These are phyloP conservation scores for Galeruca laticollis DNA, from an alignment of 2,888 invertebrate species.

Conservation along the genomic window DNA sequence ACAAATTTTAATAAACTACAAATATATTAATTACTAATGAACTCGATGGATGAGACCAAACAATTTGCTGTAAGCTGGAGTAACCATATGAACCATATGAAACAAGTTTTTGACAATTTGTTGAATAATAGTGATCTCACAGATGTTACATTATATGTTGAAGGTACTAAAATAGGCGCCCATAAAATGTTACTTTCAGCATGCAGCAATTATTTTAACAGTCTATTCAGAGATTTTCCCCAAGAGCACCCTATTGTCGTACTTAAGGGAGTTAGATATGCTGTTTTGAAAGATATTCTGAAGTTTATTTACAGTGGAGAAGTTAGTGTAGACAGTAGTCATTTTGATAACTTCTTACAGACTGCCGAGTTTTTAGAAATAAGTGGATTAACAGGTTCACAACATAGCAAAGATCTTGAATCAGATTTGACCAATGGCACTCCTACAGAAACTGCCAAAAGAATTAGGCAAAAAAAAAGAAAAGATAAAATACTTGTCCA, in stretches of 20 bases:
- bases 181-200: conserved; percentile 88
- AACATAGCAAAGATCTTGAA: conserved; percentile 19
- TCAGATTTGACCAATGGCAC: conserved; percentile 17
- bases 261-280: conserved; percentile 75
- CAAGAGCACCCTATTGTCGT: conserved; percentile 79
- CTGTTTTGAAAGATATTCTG: conserved; percentile 74
- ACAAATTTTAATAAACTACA: conserved; percentile 12
- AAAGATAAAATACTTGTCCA: conserved; percentile 17
- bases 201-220: conserved; percentile 82
- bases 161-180: conserved; percentile 85
- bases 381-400: conserved; percentile 70
- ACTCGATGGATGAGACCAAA: conserved; percentile 45
- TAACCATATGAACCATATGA: conserved; percentile 84
- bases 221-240: conserved; percentile 72
- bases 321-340: conserved; percentile 76
- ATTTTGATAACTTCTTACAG: conserved; percentile 73
- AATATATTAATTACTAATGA: conserved; percentile 20
- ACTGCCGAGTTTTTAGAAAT: conserved; percentile 76
- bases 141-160: conserved; percentile 88
- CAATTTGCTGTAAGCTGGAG: conserved; percentile 91
- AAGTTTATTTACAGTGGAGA: conserved; percentile 80
- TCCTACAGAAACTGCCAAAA: conserved; percentile 24
- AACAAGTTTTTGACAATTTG: conserved; percentile 82
- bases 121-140: conserved; percentile 78
- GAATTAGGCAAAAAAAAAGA: conserved; percentile 25